Percentiles rank a stretch among this genome's conserved stretches.
phyloP scores from a whole-genome alignment of 2,888 invertebrate genomes.

The Anoplius nigerrimus region DNA sequence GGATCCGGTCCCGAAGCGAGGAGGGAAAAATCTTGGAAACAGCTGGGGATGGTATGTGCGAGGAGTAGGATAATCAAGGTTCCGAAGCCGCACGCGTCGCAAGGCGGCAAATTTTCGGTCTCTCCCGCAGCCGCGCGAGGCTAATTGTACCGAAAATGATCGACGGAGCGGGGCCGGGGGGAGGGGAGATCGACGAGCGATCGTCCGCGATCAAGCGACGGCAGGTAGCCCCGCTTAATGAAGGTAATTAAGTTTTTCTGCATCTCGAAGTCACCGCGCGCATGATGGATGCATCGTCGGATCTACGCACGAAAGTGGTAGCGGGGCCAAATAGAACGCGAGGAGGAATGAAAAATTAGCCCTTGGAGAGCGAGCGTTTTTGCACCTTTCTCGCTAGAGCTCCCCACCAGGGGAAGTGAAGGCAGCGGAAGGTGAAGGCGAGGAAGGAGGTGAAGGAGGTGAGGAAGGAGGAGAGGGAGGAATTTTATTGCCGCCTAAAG shows the following conservation, averaged over 20 bases:
- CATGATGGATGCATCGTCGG: conserved; percentile 67
- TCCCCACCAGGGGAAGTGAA: too few species aligned
- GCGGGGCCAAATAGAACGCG: conserved; percentile 57
- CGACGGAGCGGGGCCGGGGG: conserved; percentile 25
- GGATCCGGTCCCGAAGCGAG: too few species aligned
- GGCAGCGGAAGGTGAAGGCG: too few species aligned
- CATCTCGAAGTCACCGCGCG: conserved; percentile 58
- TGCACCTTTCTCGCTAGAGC: conserved; percentile 23
- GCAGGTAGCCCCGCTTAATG: conserved; percentile 67
- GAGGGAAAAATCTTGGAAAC: too few species aligned
- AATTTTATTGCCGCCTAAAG: conserved; percentile 17
- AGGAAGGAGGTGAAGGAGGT: too few species aligned
- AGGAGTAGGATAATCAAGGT: too few species aligned
- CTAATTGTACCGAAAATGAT: conserved; percentile 44
- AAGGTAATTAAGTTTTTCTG: conserved; percentile 75
- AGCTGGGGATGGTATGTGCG: too few species aligned
- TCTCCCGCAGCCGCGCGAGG: conserved; percentile 40
- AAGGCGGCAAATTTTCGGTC: neutral
- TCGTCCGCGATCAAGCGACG: conserved; percentile 55
- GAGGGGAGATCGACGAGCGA: conserved; percentile 48
- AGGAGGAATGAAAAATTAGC: conserved; percentile 67
- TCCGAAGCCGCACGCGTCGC: too few species aligned
- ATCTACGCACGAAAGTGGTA: conserved; percentile 58
- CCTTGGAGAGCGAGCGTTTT: conserved; percentile 38
- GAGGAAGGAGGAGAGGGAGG: too few species aligned